phyloP scores from a whole-genome alignment of 1,140 invertebrate species.

The roundworm (Caenorhabditis elegans) region WBcel235 BX284605.5:9985501-9986000 shows the following conservation, averaged over 20 bases:
- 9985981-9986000: not conserved
- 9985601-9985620: not conserved
- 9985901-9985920: not conserved
- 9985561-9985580: not conserved
- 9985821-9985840: conserved; percentile 21
- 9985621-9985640: not conserved
- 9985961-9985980: not conserved
- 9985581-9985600: not conserved
- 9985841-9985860: conserved; percentile 16
- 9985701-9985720: not conserved
- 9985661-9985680: not conserved
- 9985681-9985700: not conserved
- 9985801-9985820: conserved; percentile 26
- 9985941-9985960: not conserved
- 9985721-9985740: not conserved
- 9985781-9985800: not conserved
- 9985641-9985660: not conserved
- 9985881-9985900: not conserved
- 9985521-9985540: not conserved
- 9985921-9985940: not conserved
- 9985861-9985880: not conserved
- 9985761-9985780: not conserved
- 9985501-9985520: not conserved
- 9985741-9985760: too few species aligned
- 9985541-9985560: not conserved